These are phyloP conservation scores for Paradisaea rubra DNA, from an alignment of 2,113 vertebrate genomes.

Conservation along the genomic window DNA sequence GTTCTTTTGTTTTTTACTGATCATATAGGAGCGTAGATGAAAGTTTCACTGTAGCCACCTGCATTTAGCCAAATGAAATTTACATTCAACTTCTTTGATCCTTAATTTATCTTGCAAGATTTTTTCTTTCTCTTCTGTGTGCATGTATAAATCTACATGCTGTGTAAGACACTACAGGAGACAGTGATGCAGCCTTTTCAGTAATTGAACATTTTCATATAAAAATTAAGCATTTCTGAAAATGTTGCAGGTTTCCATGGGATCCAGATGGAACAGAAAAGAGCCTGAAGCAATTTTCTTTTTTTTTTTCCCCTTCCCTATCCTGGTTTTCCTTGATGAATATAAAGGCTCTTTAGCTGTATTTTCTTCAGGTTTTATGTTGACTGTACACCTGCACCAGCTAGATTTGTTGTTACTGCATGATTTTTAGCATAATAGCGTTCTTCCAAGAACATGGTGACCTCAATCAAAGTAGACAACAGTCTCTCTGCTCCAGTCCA, in stretches of 20 bases:
- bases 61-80: neutral
- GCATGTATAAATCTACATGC: neutral
- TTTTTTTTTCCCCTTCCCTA: neutral
- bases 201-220: neutral
- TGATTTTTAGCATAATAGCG: neutral
- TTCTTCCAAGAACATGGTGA: neutral
- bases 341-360: neutral
- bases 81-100: neutral
- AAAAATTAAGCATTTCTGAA: constrained; percentile 22
- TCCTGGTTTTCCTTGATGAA: neutral
- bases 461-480: neutral
- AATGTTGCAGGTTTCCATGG: constrained; percentile 4
- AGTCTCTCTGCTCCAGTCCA: neutral
- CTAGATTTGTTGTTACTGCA: neutral
- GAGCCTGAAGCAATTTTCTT: neutral
- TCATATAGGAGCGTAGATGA: neutral
- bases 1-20: neutral
- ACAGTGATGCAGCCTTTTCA: neutral
- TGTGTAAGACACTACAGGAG: neutral
- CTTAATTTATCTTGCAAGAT: neutral
- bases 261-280: neutral
- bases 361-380: neutral
- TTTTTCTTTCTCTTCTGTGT: neutral
- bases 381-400: neutral
- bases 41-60: neutral